These are phyloP conservation scores for Nomada flava DNA, from an alignment of 2,888 invertebrate species.

Conservation along the genomic window DNA sequence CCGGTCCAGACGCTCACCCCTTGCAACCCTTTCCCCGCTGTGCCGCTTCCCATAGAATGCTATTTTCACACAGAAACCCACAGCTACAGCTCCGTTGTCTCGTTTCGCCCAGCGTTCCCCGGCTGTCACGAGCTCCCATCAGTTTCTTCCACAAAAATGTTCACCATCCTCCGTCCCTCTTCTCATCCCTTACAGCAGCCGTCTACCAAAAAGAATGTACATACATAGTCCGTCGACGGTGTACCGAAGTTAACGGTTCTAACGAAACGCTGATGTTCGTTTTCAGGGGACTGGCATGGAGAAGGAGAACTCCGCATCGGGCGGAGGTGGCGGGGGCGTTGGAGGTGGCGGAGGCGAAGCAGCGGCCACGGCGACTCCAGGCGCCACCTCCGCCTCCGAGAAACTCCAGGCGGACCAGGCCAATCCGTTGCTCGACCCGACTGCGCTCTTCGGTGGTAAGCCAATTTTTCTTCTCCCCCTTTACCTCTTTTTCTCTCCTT, in stretches of 20 bases:
- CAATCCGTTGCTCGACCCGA: conserved; percentile 91
- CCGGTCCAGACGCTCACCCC: neutral
- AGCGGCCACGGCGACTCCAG: conserved; percentile 82
- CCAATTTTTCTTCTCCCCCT: conserved; percentile 66
- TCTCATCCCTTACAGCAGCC: neutral
- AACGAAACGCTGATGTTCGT: conserved; percentile 64
- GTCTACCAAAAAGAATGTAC: neutral
- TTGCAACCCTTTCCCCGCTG: neutral
- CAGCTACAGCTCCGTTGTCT: neutral
- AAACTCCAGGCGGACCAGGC: conserved; percentile 86
- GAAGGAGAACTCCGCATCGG: conserved; percentile 89
- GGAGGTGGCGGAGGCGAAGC: conserved; percentile 87
- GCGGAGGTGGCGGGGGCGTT: conserved; percentile 84
- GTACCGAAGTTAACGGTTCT: conserved; percentile 52
- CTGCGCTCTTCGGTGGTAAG: conserved; percentile 90
- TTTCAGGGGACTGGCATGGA: conserved; percentile 87
- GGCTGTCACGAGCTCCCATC: conserved; percentile 13
- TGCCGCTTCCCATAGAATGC: too few relatives aligned
- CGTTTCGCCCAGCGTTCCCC: conserved; percentile 11
- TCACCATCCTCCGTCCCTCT: neutral
- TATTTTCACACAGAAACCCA: too few relatives aligned
- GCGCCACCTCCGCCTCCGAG: conserved; percentile 87
- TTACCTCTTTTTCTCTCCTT: neutral
- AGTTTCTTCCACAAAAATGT: conserved; percentile 14
- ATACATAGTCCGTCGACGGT: neutral